These are phyloP conservation scores for Rousettus leschenaultii DNA, from an alignment of 2,113 vertebrate species.

Conservation along the genomic window DNA sequence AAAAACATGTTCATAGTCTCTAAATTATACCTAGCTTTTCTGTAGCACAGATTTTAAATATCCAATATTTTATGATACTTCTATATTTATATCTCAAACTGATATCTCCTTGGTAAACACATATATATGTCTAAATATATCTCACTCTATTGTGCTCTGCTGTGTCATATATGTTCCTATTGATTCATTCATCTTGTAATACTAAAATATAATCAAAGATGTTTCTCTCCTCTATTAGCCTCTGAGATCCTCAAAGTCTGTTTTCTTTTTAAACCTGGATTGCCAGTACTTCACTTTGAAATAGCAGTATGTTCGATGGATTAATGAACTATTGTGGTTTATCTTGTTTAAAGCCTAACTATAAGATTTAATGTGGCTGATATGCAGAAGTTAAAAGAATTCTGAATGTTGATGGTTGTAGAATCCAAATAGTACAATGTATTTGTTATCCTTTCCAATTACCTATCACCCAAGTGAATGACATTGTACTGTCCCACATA, in stretches of 20 bases:
- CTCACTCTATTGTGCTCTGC: neutral
- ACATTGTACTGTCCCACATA: neutral
- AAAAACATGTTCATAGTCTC: neutral
- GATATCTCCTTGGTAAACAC: neutral
- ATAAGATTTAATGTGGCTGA: neutral
- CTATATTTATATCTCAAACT: neutral
- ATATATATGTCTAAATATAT: neutral
- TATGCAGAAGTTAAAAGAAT: neutral
- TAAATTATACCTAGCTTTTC: neutral
- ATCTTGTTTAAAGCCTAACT: neutral
- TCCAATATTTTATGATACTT: neutral
- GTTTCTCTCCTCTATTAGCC: neutral
- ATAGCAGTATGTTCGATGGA: neutral
- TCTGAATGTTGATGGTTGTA: neutral
- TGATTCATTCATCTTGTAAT: neutral
- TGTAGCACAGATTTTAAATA: neutral
- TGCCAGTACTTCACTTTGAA: neutral
- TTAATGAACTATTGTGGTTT: neutral
- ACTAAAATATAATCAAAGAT: neutral
- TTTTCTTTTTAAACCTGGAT: neutral
- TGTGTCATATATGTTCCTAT: neutral
- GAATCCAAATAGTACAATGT: neutral
- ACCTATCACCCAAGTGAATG: neutral
- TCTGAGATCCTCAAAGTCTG: neutral
- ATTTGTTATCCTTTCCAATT: neutral